Evolutionary conservation across 30 jellyfish, hydroid and myxozoan genomes (phyloP).

Genomic region (Rhopilema esculentum): DNA sequence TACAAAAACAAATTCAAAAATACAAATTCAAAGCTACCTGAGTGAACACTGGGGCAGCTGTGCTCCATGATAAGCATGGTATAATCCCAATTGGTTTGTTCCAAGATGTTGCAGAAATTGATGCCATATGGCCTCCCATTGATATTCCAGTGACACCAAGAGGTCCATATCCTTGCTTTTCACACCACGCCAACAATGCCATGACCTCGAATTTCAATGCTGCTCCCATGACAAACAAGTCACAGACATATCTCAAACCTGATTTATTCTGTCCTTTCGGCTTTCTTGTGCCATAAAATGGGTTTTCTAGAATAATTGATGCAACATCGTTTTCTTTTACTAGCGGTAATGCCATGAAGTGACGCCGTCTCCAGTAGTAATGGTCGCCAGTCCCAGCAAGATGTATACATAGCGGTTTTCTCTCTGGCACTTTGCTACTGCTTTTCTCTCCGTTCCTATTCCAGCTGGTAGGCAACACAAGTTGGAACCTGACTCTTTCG

Average conservation of each 20-base stretch:
- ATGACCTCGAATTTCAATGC: slow-evolving; percentile 80
- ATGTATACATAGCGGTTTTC: slow-evolving; percentile 79
- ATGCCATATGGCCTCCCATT: slow-evolving; percentile 98
- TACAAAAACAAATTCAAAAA: no score
- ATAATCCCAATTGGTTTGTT: slow-evolving; percentile 85
- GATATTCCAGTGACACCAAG: slow-evolving; percentile 93
- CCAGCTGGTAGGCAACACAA: slow-evolving; percentile 82
- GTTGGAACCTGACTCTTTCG: slow-evolving; percentile 77
- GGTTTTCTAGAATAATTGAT: slow-evolving; percentile 89
- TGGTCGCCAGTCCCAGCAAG: slow-evolving; percentile 98
- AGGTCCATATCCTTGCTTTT: slow-evolving; percentile 86
- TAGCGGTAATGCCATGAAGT: slow-evolving; percentile 88
- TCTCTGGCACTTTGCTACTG: background rate
- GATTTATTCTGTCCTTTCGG: slow-evolving; percentile 89
- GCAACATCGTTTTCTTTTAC: slow-evolving; percentile 79
- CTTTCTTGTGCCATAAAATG: slow-evolving; percentile 88
- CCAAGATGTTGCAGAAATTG: slow-evolving; percentile 88
- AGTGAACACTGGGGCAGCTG: slow-evolving; percentile 96
- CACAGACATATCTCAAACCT: slow-evolving; percentile 86
- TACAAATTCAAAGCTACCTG: no score
- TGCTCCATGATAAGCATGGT: slow-evolving; percentile 95
- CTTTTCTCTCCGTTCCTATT: background rate
- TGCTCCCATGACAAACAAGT: slow-evolving; percentile 93
- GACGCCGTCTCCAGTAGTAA: slow-evolving; percentile 88
- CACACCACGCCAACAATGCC: slow-evolving; percentile 88